Evolutionary conservation across 1,140 invertebrate genomes (phyloP).

Genomic region (Procambarus clarkii): DNA sequence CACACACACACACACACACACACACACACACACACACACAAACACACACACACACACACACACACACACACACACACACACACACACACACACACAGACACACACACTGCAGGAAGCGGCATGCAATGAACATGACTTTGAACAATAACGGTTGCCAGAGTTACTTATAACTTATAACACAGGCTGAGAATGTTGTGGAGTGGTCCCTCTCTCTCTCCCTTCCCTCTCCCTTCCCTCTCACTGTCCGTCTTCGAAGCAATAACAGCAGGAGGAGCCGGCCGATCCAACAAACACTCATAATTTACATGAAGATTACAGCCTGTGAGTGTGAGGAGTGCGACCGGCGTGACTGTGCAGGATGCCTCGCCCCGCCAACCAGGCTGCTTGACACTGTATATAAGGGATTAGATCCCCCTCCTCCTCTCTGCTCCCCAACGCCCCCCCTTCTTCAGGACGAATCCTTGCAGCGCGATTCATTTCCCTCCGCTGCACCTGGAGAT

Average conservation of each 20-base stretch:
- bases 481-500: background rate
- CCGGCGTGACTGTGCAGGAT: background rate
- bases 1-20: background rate
- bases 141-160: no score
- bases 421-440: background rate
- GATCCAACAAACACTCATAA: conserved; percentile 24
- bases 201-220: background rate
- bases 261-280: background rate
- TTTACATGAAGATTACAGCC: conserved; percentile 26
- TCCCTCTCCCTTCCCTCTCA: background rate
- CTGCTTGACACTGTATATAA: background rate
- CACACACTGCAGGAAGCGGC: no score
- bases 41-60: no score
- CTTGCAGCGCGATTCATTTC: background rate
- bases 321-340: background rate
- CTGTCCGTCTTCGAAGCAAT: background rate
- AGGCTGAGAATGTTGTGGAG: no score
- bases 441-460: no score
- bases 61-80: no score
- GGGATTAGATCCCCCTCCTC: background rate
- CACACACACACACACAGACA: no score
- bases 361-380: no score
- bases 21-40: no score
- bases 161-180: no score
- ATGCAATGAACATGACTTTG: no score